Conservation (phyloP, 2,797 vertebrate genomes). For the Margarornis squamiger region DNA sequence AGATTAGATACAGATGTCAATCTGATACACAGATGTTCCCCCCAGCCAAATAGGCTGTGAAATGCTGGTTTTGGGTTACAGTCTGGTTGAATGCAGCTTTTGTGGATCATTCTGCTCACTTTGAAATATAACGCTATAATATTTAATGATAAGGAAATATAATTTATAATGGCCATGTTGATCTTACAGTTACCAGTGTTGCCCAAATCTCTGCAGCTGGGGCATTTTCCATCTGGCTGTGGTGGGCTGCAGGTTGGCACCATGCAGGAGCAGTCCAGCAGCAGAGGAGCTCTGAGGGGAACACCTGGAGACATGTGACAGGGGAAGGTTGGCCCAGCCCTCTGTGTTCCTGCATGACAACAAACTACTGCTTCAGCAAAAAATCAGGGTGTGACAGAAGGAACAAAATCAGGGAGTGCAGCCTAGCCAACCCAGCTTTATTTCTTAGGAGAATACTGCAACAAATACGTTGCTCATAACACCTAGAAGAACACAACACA, state of each 20-base stretch:
- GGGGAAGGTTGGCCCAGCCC: neutral
- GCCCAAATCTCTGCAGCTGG: neutral
- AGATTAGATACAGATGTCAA: neutral
- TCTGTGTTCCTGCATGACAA: neutral
- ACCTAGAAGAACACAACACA: neutral
- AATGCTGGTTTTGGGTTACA: neutral
- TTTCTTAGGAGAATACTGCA: neutral
- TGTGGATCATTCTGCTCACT: neutral
- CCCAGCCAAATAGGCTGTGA: neutral
- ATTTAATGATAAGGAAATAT: neutral
- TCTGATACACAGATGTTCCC: neutral
- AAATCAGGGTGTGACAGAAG: neutral
- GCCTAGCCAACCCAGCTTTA: neutral
- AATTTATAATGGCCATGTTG: accelerated
- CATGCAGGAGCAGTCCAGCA: neutral
- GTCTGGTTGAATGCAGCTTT: neutral
- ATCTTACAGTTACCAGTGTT: neutral
- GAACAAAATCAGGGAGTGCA: neutral
- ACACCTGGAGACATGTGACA: accelerated
- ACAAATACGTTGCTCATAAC: neutral
- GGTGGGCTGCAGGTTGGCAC: neutral
- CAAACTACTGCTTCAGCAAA: neutral
- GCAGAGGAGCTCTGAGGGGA: neutral
- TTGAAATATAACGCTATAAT: accelerated
- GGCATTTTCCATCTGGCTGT: neutral